A percentile compares a stretch with the other conserved stretches of the same genome.
These are phyloP conservation scores for Callipepla squamata DNA, from an alignment of 2,113 vertebrate species.

Conservation along the genomic window DNA sequence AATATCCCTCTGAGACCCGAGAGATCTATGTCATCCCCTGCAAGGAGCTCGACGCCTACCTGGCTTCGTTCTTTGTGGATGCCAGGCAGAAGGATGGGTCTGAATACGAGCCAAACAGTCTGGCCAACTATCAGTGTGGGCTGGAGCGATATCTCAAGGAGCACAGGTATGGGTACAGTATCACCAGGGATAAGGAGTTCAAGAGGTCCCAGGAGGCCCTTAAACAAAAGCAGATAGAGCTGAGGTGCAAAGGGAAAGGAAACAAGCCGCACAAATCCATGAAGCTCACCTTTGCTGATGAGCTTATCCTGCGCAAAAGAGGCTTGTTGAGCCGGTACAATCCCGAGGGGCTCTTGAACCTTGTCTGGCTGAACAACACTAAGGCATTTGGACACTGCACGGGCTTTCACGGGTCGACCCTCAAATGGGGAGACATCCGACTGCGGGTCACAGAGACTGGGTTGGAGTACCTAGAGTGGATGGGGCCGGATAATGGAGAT, in stretches of 20 bases:
- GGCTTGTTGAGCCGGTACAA: constrained; percentile 85
- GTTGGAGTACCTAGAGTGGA: constrained; percentile 86
- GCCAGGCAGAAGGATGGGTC: constrained; percentile 88
- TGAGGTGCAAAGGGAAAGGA: constrained; percentile 86
- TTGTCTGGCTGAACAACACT: constrained; percentile 88
- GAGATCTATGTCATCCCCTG: constrained; percentile 87
- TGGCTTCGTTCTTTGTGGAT: constrained; percentile 88
- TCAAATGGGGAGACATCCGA: constrained; percentile 87
- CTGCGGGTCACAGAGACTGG: constrained; percentile 83
- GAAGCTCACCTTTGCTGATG: constrained; percentile 88
- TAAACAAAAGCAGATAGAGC: constrained; percentile 86
- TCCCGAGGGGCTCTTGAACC: constrained; percentile 84
- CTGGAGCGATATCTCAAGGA: constrained; percentile 87
- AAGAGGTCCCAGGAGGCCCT: constrained; percentile 87
- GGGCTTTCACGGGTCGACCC: constrained; percentile 84
- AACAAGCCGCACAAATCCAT: constrained; percentile 90
- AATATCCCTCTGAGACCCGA: constrained; percentile 84
- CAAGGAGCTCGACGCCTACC: constrained; percentile 85
- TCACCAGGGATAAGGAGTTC: constrained; percentile 87
- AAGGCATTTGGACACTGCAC: constrained; percentile 88
- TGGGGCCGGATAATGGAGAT: constrained; percentile 81
- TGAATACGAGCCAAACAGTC: constrained; percentile 87
- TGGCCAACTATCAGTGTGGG: constrained; percentile 89
- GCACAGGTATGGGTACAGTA: constrained; percentile 85
- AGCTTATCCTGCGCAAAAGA: constrained; percentile 85